Evolutionary conservation across 2,797 vertebrate genomes (phyloP), one percentile per base, ranked within the genome.

Genomic region (Trematomus bernacchii): DNA sequence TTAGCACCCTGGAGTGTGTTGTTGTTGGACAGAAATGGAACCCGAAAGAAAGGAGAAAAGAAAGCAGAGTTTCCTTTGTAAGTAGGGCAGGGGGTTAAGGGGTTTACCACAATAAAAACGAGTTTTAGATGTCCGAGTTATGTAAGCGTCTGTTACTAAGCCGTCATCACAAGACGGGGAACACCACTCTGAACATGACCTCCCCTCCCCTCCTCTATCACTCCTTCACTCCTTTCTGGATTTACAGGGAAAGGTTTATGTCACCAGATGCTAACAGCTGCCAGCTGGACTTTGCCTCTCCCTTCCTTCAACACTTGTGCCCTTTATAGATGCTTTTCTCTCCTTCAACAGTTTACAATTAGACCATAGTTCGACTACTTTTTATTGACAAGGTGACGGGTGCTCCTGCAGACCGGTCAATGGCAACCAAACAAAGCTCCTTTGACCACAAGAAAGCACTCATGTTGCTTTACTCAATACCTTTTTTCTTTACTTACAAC

Each of bases 71-170:
- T 85, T 82, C 74, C 73, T 55, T 23, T 57, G 21, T 42, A 83
- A 89, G 27, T 82, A 27, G 84, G 76, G 77, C 73, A 91, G 46
- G 66, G 85, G 89, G 85, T 87, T 77, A 77, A 48, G 79, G 78
- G 82, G 80, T 86, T 87, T 44, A 54, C 66, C 65, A 71, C 67
- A 77, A 52, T 65, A 75, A 82, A 87, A 37, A 91, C 63, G 9
- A 84, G 87, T 90, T 90, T 94, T 91, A 93, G 88, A 92, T 93
- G 90, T 89, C 65, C 0, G 2, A 37, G 87, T 95, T 94, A 94
- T 87, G 90, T 86, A 93, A 94, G 50, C 21, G 79, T 73, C 64
- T 85, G 71, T 84, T 73, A 66, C 40, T 73, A 70, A 74, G 71
- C 59, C n/a, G 59, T 77, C 79, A 66, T 68, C 71, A 3, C 58